phyloP scores from a whole-genome alignment of 2,797 vertebrate genomes.

The Alosa sapidissima region DNA sequence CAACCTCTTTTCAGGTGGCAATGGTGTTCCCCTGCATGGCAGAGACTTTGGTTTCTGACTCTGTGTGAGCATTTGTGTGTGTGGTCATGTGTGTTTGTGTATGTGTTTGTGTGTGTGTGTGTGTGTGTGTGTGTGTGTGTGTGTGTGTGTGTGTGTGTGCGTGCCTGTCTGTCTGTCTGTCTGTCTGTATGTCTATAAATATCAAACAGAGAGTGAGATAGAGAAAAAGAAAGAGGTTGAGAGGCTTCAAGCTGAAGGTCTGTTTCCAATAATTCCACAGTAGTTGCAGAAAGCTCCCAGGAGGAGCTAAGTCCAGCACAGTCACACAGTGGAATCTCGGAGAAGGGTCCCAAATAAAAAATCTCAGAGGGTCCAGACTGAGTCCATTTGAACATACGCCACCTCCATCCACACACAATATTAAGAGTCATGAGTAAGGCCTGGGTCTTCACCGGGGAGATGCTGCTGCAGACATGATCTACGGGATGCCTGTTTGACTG shows the following conservation, averaged over 20 bases:
- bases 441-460: conserved; percentile 77
- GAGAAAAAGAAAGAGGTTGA: not conserved
- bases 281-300: conserved; percentile 43
- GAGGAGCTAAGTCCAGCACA: conserved; percentile 71
- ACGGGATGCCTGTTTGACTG: conserved; percentile 77
- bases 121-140: conserved; percentile 58
- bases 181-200: conserved; percentile 42
- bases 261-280: conserved; percentile 40
- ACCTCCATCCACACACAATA: conserved; percentile 59
- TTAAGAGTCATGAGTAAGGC: conserved; percentile 78
- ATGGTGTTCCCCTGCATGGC: conserved; percentile 89
- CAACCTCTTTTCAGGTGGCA: conserved; percentile 57
- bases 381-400: conserved; percentile 68
- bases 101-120: too few relatives aligned
- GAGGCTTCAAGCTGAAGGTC: conserved; percentile 27
- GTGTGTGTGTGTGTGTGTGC: conserved; percentile 9
- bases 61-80: conserved; percentile 75
- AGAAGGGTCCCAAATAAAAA: conserved; percentile 52
- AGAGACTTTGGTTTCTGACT: conserved; percentile 88
- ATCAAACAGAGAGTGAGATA: not conserved
- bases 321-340: conserved; percentile 71
- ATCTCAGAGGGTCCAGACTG: conserved; percentile 45
- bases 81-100: not conserved
- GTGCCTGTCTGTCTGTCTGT: conserved; percentile 63
- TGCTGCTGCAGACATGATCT: conserved; percentile 76